These are phyloP conservation scores for Festucalex cinctus DNA, from an alignment of 2,113 vertebrate genomes.

Conservation along the genomic window DNA sequence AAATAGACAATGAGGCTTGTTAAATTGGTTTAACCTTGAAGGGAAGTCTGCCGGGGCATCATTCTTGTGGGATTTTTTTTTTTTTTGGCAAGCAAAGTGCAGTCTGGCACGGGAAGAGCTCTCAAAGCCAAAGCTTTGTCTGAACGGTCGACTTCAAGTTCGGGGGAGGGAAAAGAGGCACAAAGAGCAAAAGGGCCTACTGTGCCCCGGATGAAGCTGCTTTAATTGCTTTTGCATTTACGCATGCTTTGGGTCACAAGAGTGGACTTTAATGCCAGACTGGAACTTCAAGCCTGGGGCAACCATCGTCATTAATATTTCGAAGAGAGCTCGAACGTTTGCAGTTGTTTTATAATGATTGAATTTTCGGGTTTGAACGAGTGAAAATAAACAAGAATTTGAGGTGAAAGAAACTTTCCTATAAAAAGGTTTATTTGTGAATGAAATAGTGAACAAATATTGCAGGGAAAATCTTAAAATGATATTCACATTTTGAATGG, in stretches of 20 bases:
- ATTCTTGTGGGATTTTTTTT: not conserved
- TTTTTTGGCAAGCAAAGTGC: conserved; percentile 29
- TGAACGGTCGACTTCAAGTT: conserved; percentile 77
- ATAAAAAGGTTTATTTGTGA: not conserved
- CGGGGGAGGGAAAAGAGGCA: conserved; percentile 64
- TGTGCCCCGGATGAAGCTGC: conserved; percentile 65
- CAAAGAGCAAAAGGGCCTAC: conserved; percentile 48
- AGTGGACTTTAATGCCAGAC: conserved; percentile 29
- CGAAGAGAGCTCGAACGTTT: no score
- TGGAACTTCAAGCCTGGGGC: not conserved
- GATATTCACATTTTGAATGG: no score
- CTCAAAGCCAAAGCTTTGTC: conserved; percentile 69
- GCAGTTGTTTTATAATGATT: no score
- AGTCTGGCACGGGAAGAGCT: conserved; percentile 34
- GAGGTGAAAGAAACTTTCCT: not conserved
- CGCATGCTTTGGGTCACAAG: conserved; percentile 41
- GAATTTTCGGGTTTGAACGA: no score
- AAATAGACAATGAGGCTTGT: not conserved
- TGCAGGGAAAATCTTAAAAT: not conserved
- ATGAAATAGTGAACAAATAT: not conserved
- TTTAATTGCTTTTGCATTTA: conserved; percentile 57
- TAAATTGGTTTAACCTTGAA: conserved; percentile 24
- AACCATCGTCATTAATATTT: no score
- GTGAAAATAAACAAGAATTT: not conserved
- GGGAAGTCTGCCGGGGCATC: not conserved